Evolutionary conservation across 2,797 vertebrate species (phyloP).

Genomic region (Varecia variegata): DNA sequence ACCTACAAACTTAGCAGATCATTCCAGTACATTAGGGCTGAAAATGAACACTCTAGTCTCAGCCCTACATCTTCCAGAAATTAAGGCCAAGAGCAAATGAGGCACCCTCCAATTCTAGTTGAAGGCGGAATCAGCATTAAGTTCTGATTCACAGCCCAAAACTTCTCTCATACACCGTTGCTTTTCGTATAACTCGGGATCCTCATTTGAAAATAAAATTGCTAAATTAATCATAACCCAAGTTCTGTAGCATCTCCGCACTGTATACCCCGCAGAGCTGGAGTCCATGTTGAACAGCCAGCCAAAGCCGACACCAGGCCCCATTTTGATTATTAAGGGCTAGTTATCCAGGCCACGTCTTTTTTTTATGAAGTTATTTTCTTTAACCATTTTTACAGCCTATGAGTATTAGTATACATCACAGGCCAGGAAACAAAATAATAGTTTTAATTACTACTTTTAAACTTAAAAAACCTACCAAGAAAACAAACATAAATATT

Average conservation of each 20-base stretch:
- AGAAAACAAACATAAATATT: background rate
- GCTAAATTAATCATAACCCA: background rate
- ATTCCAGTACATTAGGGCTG: background rate
- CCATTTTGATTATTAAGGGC: background rate
- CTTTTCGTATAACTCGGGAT: background rate
- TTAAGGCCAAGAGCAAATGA: background rate
- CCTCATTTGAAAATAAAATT: background rate
- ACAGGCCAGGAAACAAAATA: background rate
- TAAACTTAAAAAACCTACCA: background rate
- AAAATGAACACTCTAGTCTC: background rate
- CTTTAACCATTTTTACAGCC: background rate
- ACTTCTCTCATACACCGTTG: background rate
- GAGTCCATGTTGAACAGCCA: background rate
- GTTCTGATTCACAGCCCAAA: background rate
- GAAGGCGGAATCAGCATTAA: background rate
- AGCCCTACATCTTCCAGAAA: background rate
- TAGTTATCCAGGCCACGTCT: background rate
- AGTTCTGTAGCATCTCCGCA: background rate
- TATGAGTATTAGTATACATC: background rate
- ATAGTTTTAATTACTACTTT: background rate
- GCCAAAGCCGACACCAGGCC: background rate
- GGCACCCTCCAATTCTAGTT: background rate
- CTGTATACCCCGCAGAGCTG: background rate
- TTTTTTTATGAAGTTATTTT: background rate
- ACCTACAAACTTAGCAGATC: background rate